Evolutionary conservation across 2,888 invertebrate genomes (phyloP), one percentile per base, ranked within the genome.

Genomic region (Mactromeris polynyma): DNA sequence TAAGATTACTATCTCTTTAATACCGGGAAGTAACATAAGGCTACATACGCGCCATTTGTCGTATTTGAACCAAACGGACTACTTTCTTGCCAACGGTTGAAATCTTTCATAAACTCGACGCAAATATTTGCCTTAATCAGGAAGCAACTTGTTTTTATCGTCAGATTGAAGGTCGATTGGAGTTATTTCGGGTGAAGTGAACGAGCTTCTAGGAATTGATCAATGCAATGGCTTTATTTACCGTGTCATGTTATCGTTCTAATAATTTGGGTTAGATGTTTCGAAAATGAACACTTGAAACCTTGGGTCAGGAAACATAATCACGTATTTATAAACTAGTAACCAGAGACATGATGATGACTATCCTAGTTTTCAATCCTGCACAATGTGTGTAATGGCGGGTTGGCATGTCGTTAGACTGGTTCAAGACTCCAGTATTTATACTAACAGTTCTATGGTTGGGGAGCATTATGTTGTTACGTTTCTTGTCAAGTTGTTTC

Each of bases 61-160:
- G 36, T 73, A 73, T 73, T 73, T 33, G 4, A 73, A 73, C 73
- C 33, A n/a, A 73, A 33, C 36, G 73, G 73, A 73, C 73, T 73
- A 73, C 73, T 73, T 73, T 73, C 33, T 6, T 33, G 36, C 26
- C 9, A 2, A 73, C 33, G 11, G 73, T 33, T 33, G 19, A 33
- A 17, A 36, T 73, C 73, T 33, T 33, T 33, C 17, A 36, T 73
- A 33, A 73, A 0, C 73, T 19, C 36, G 36, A 4, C 7, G 9
- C 19, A 73, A 73, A 33, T 73, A 73, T 17, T 33, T 36, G 17
- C 36, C 9, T 2, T 73, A 33, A 73, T 73, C 73, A 73, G 73
- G 73, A 73, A 73, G 73, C 14, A 4, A 17, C 21, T 1, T 73
- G 36, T 2, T 36, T 33, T 69, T 73, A 73, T 73, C 36, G 73